Evolutionary conservation across 2,888 invertebrate genomes (phyloP).

Genomic region (Acanthosepion lycidas): DNA sequence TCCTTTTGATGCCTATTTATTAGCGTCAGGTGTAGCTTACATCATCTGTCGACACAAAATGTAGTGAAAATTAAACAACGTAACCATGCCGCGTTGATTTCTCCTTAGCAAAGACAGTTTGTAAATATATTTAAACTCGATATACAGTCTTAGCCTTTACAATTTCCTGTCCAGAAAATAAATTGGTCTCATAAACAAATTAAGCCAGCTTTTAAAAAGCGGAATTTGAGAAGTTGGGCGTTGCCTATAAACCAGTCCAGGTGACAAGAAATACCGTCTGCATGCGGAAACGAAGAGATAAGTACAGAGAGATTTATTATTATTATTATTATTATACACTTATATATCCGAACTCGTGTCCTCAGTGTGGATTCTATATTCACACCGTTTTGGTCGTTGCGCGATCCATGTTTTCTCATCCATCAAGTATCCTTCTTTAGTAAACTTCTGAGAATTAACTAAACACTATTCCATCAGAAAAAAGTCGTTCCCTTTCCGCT

Average conservation of each 20-base stretch:
- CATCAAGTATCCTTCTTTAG: too few relatives aligned
- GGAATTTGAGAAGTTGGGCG: neutral
- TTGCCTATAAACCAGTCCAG: neutral
- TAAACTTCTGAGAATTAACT: too few relatives aligned
- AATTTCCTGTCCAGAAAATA: conserved; percentile 5
- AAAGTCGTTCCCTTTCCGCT: too few relatives aligned
- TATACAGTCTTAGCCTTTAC: neutral
- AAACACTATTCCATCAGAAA: too few relatives aligned
- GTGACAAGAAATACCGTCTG: neutral
- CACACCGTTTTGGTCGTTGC: too few relatives aligned
- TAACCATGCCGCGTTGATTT: neutral
- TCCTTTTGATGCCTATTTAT: conserved; percentile 33
- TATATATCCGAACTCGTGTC: neutral
- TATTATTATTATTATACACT: neutral
- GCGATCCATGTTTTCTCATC: too few relatives aligned
- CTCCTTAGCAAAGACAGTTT: neutral
- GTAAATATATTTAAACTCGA: neutral
- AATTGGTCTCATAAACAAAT: neutral
- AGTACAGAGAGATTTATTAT: neutral
- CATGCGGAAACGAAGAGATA: neutral
- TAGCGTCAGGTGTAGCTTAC: neutral
- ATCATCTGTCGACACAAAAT: neutral
- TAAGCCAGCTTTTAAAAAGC: neutral
- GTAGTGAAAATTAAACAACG: neutral
- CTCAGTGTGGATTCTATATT: neutral